phyloP scores from a whole-genome alignment of 2,888 invertebrate genomes.

The Lissonota sp. region DNA sequence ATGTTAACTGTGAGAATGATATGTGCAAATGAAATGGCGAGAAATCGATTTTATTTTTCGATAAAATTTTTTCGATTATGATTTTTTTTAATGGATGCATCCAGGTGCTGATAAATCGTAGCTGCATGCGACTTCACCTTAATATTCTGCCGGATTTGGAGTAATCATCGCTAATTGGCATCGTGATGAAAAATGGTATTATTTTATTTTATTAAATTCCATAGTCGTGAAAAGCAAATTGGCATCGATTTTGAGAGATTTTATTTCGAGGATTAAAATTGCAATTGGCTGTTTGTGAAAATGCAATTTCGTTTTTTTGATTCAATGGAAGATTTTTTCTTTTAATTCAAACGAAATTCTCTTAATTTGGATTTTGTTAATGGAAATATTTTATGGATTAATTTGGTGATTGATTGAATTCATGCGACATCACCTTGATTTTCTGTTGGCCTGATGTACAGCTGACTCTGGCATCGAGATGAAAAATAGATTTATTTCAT shows the following conservation, averaged over 20 bases:
- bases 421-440: too few species aligned
- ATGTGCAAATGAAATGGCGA: constrained; percentile 51
- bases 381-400: not conserved
- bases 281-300: too few species aligned
- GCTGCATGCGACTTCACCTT: constrained; percentile 62
- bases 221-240: too few species aligned
- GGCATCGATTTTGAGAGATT: too few species aligned
- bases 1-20: constrained; percentile 34
- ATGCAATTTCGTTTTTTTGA: too few species aligned
- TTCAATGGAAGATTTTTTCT: not conserved
- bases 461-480: too few species aligned
- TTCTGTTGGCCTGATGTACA: too few species aligned
- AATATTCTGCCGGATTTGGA: not conserved
- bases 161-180: constrained; percentile 34
- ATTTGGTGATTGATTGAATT: too few species aligned
- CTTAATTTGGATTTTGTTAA: not conserved
- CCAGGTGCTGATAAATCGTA: constrained; percentile 39
- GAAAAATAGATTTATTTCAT: not conserved
- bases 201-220: too few species aligned
- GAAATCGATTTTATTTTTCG: constrained; percentile 6
- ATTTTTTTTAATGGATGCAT: constrained; percentile 27
- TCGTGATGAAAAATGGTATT: too few species aligned
- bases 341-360: not conserved
- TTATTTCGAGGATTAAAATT: too few species aligned
- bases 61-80: constrained; percentile 22